These are phyloP conservation scores for Pogonophryne albipinna DNA, from an alignment of 2,797 vertebrate species.

Conservation along the genomic window DNA sequence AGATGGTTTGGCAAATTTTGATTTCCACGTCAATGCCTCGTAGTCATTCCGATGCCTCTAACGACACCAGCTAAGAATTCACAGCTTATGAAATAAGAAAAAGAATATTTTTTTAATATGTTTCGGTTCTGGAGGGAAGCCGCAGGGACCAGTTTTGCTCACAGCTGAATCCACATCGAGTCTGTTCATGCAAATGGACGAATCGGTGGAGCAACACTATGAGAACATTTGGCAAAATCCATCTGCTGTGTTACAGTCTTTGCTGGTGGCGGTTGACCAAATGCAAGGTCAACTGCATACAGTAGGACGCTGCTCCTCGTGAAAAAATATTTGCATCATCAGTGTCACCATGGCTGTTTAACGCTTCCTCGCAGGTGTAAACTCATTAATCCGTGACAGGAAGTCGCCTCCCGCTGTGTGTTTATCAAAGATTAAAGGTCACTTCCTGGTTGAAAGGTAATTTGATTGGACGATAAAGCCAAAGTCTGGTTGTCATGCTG, in stretches of 20 bases:
- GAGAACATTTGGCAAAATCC: conserved; percentile 73
- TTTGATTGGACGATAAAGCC: conserved; percentile 68
- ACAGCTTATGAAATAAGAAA: conserved; percentile 77
- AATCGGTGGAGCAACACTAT: conserved; percentile 54
- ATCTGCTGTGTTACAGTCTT: conserved; percentile 65
- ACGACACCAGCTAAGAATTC: conserved; percentile 65
- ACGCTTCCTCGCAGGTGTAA: conserved; percentile 47
- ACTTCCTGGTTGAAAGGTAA: conserved; percentile 79
- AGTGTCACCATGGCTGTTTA: conserved; percentile 37
- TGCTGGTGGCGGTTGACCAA: conserved; percentile 65
- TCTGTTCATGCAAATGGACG: conserved; percentile 76
- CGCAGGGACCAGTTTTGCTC: conserved; percentile 56
- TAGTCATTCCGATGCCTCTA: conserved; percentile 57
- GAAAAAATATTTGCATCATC: conserved; percentile 67
- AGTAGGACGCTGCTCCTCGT: conserved; percentile 58
- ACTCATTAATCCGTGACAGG: conserved; percentile 35
- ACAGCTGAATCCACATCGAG: conserved; percentile 62
- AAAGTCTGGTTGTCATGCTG: conserved; percentile 65
- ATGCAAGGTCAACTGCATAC: conserved; percentile 47
- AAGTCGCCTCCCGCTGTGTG: conserved; percentile 48
- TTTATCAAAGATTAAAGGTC: conserved; percentile 77
- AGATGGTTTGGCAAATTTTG: conserved; percentile 80
- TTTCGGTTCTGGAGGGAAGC: conserved; percentile 58
- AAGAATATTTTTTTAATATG: conserved; percentile 31
- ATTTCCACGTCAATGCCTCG: conserved; percentile 61